Evolutionary conservation across 2,113 vertebrate species (phyloP), one percentile per base, ranked within the genome.

Genomic region (Prionailurus viverrinus): DNA sequence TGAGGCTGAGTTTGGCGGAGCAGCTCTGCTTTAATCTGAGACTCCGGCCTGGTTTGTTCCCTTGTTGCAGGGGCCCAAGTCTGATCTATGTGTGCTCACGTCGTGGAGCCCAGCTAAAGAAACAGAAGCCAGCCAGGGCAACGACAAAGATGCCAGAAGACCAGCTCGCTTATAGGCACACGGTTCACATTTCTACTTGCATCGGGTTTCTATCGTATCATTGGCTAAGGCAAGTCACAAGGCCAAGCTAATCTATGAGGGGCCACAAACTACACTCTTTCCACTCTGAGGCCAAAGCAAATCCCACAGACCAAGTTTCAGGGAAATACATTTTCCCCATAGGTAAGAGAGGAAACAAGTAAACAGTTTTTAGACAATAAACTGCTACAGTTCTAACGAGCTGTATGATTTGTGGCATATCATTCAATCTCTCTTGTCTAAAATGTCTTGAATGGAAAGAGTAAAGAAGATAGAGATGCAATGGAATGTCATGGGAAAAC

Each of bases 371-470:
- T 15, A 90, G 86, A 86, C 8, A 95, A 83, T 87, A 71, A 92
- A 79, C 29, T 78, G 73, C 27, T 61, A 78, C 1, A 8, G 41
- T 80, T 91, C 25, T 89, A 91, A 85, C 25, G 86, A 69, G 27
- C 18, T 95, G 14, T 71, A 73, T 45, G 79, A 89, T 29, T 89
- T 89, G 25, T 36, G 10, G 4, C 10, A 58, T 92, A 83, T 48
- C 23, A 80, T 45, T 94, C 71, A 73, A 92, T 48, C 12, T 81
- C 25, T 85, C n/a, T 95, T 88, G 31, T 51, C 45, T 79, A 95
- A 91, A 84, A 84, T 83, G 58, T 96, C 58, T 93, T 95, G 45
- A 65, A 39, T 36, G 92, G 74, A 78, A 93, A 74, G 93, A 65
- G 33, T 65, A 2, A 95, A 88, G 65, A 63, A 91, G 36, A 33